Conservation (phyloP, 2,888 invertebrate genomes). For the Cetonia aurata region DNA sequence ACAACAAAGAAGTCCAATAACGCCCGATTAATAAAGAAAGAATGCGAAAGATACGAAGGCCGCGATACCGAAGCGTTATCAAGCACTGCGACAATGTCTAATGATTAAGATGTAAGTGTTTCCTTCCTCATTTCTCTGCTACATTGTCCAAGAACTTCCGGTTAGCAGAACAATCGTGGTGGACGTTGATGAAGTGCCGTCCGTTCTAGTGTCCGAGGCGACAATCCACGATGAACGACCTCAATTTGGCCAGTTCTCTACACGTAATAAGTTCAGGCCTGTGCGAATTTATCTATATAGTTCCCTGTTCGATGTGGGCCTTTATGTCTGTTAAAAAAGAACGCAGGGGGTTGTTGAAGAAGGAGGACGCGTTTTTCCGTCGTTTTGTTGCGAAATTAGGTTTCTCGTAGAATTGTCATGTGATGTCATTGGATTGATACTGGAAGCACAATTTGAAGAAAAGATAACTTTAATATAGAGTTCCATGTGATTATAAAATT, state of each 20-base stretch:
- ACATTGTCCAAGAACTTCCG: constrained; percentile 43
- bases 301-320: no score
- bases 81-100: constrained; percentile 32
- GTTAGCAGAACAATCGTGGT: constrained; percentile 42
- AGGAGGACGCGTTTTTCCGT: no score
- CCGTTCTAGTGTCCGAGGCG: constrained; percentile 41
- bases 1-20: constrained; percentile 15
- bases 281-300: constrained; percentile 21
- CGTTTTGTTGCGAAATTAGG: no score
- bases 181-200: constrained; percentile 43
- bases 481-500: no score
- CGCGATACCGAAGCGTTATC: constrained; percentile 27
- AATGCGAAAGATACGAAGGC: not conserved
- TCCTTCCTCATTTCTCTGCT: constrained; percentile 43
- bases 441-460: no score
- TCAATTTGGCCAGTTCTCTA: constrained; percentile 34
- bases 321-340: constrained; percentile 8
- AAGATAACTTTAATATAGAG: no score
- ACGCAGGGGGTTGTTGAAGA: not conserved
- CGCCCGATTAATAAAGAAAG: constrained; percentile 28
- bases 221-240: constrained; percentile 42
- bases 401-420: no score
- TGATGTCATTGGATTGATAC: no score
- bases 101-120: constrained; percentile 42
- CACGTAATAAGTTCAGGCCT: constrained; percentile 29